These are phyloP conservation scores for Telenomus remus DNA, from an alignment of 1,140 invertebrate species.

Conservation along the genomic window DNA sequence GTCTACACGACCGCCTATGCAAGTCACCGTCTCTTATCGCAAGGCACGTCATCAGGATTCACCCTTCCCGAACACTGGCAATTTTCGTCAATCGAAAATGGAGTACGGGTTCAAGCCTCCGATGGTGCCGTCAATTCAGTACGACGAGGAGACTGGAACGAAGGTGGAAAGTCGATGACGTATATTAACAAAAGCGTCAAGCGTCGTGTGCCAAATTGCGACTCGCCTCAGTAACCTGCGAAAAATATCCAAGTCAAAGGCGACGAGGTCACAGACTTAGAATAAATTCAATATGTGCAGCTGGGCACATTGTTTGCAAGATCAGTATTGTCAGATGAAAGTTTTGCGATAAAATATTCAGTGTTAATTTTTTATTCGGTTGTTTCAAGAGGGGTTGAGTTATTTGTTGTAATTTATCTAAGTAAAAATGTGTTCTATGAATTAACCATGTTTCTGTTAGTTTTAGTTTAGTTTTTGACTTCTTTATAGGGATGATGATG, in stretches of 20 bases:
- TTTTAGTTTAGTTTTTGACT: no score
- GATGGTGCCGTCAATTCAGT: constrained; percentile 85
- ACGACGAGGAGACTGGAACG: constrained; percentile 78
- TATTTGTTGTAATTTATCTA: no score
- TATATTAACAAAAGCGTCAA: constrained; percentile 11
- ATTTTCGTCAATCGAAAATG: constrained; percentile 80
- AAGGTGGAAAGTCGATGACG: constrained; percentile 68
- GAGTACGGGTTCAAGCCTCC: constrained; percentile 90
- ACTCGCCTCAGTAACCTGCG: constrained; percentile 13
- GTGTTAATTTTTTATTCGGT: no score
- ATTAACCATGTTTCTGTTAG: no score
- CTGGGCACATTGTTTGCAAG: no score
- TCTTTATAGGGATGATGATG: no score
- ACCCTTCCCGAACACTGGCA: constrained; percentile 71
- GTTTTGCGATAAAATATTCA: no score
- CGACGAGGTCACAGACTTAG: constrained; percentile 12
- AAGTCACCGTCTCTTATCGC: constrained; percentile 50
- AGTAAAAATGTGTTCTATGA: no score
- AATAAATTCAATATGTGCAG: neutral
- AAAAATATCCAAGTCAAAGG: constrained; percentile 1
- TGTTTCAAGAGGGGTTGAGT: no score
- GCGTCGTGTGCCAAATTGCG: constrained; percentile 51
- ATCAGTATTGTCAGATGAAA: no score
- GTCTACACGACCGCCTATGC: constrained; percentile 25
- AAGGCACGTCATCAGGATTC: constrained; percentile 65